A percentile compares a stretch with the other conserved stretches of the same genome.
Conservation (phyloP, 2,888 invertebrate species). For the Lagria hirta region DNA sequence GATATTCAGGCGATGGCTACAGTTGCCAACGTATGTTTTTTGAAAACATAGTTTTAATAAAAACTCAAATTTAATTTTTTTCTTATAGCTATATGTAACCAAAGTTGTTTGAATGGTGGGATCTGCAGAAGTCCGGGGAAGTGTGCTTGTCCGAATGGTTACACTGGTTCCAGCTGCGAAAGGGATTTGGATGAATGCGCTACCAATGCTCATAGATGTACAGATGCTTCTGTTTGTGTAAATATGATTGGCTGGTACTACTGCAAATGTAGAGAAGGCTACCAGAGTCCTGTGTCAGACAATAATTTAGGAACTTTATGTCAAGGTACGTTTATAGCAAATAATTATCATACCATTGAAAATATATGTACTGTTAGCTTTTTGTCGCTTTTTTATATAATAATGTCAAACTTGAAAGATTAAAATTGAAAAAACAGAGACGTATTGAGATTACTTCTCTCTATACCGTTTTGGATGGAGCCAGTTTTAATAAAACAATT, state of each 20-base stretch:
- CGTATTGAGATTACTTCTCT: too few relatives aligned
- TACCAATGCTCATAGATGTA: constrained; percentile 70
- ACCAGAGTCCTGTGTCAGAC: constrained; percentile 62
- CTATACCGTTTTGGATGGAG: too few relatives aligned
- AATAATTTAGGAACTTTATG: constrained; percentile 63
- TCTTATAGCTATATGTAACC: constrained; percentile 77
- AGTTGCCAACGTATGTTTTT: constrained; percentile 72
- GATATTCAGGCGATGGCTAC: constrained; percentile 78
- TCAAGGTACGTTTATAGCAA: too few relatives aligned
- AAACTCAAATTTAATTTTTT: too few relatives aligned
- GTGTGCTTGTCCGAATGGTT: constrained; percentile 80
- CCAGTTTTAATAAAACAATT: too few relatives aligned
- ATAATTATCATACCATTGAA: too few relatives aligned
- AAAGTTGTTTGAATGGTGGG: constrained; percentile 82
- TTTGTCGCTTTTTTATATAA: too few relatives aligned
- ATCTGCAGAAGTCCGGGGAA: constrained; percentile 73
- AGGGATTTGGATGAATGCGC: constrained; percentile 85
- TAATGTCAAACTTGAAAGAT: too few relatives aligned
- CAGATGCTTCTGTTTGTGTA: constrained; percentile 75
- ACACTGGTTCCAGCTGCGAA: constrained; percentile 80
- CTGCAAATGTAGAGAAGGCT: constrained; percentile 82
- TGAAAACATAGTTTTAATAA: constrained; percentile 1
- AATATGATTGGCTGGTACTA: constrained; percentile 91
- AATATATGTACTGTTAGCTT: too few relatives aligned
- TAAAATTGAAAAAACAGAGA: too few relatives aligned